Conservation (phyloP, 1,140 invertebrate genomes). For the Lepeophtheirus salmonis region DNA sequence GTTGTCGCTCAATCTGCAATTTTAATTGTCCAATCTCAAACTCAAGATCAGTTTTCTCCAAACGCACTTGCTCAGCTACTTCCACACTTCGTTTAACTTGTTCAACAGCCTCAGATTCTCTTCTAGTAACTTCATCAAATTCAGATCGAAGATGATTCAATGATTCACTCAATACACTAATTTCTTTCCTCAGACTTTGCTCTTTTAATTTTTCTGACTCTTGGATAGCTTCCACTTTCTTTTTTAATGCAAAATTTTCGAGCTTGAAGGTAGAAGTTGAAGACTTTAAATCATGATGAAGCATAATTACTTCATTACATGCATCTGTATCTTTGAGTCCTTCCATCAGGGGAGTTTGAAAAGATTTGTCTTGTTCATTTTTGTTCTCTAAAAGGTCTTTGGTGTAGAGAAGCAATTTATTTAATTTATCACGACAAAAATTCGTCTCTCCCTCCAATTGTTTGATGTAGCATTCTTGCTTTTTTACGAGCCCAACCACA, state of each 20-base stretch:
- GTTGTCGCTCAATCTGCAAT: neutral
- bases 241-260: neutral
- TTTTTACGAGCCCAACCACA: too few relatives aligned
- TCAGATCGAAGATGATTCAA: neutral
- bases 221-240: neutral
- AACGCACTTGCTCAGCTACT: neutral
- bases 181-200: neutral
- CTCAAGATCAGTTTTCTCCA: neutral
- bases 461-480: neutral
- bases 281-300: neutral
- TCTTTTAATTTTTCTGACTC: neutral
- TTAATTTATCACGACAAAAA: neutral
- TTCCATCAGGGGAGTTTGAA: neutral
- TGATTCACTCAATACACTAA: neutral
- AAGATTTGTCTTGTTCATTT: neutral
- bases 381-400: neutral
- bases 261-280: neutral
- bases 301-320: neutral
- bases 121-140: neutral
- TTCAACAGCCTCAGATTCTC: neutral
- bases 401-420: neutral
- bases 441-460: neutral
- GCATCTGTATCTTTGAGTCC: neutral
- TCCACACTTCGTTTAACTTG: neutral
- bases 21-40: neutral